A percentile compares a stretch with the other conserved stretches of the same genome.
Conservation (phyloP, 1,140 invertebrate species). For the Drosophila mojavensis region DNA sequence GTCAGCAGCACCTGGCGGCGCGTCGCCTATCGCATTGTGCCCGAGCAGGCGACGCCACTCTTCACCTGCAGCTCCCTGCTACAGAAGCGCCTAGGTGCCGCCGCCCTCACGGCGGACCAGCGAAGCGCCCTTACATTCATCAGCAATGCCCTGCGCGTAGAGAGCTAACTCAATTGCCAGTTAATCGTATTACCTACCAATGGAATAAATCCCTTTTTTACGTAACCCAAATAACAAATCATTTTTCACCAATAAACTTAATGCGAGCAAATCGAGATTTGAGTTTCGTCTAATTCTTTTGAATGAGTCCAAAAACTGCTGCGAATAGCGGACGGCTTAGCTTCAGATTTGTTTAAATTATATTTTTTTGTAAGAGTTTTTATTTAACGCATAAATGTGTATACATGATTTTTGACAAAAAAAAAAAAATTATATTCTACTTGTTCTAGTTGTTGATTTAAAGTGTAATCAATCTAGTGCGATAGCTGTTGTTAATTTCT, state of each 20-base stretch:
- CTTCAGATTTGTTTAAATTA: too few relatives aligned
- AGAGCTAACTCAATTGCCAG: constrained; percentile 26
- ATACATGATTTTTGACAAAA: constrained; percentile 10
- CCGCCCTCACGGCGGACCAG: constrained; percentile 22
- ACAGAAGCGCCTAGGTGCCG: constrained; percentile 43
- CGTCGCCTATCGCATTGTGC: constrained; percentile 73
- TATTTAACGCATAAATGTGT: constrained; percentile 35
- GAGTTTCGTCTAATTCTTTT: too few relatives aligned
- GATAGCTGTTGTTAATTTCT: constrained; percentile 2
- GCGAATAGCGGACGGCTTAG: too few relatives aligned
- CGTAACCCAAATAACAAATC: not conserved
- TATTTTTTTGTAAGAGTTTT: constrained; percentile 11
- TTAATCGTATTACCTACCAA: not conserved
- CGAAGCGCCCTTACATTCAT: constrained; percentile 50
- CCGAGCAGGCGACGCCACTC: constrained; percentile 74
- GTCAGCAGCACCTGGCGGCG: constrained; percentile 69
- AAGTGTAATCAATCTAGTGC: constrained; percentile 15
- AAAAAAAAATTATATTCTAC: constrained; percentile 25
- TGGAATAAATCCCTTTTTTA: not conserved
- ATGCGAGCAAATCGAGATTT: not conserved
- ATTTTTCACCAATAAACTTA: not conserved
- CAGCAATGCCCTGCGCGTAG: constrained; percentile 42
- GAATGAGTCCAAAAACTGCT: too few relatives aligned
- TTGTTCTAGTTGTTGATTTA: constrained; percentile 25
- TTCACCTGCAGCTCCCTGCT: constrained; percentile 63